phyloP scores from a whole-genome alignment of 2,888 invertebrate genomes.

The Pristionchus exspectatus region DNA sequence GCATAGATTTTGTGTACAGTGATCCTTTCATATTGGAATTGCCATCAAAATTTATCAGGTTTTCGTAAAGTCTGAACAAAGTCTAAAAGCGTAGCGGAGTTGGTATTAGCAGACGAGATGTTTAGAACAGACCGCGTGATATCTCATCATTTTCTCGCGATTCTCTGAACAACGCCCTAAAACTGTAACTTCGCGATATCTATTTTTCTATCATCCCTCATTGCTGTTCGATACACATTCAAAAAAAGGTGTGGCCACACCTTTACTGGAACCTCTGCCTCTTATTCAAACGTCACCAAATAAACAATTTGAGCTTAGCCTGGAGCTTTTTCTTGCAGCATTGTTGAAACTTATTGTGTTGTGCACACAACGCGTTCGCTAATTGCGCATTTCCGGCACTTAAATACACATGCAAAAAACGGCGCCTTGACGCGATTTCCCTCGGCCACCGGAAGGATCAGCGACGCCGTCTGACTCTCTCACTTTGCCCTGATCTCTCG shows the following conservation, averaged over 20 bases:
- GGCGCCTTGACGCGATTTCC: constrained; percentile 16
- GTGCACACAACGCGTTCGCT: background rate
- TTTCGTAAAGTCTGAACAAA: too few species aligned
- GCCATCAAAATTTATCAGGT: too few species aligned
- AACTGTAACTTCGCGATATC: background rate
- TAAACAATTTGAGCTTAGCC: too few species aligned
- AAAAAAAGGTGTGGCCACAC: too few species aligned
- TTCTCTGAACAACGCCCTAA: background rate
- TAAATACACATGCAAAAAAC: background rate
- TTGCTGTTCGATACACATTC: too few species aligned
- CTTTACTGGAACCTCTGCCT: too few species aligned
- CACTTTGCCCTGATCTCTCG: background rate
- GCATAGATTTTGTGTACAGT: too few species aligned
- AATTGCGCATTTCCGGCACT: background rate
- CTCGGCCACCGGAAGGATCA: background rate
- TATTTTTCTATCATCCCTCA: too few species aligned
- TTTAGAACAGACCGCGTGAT: background rate
- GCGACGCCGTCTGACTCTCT: background rate
- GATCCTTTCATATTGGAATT: too few species aligned
- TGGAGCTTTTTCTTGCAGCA: background rate
- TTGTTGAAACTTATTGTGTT: background rate
- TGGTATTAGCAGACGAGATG: background rate
- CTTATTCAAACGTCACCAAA: too few species aligned
- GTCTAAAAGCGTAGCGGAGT: too few species aligned
- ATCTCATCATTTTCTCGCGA: background rate